Evolutionary conservation across 30 jellyfish, hydroid and myxozoan genomes (phyloP), one percentile per base, ranked within the genome.

Genomic region (Cassiopea andromeda): DNA sequence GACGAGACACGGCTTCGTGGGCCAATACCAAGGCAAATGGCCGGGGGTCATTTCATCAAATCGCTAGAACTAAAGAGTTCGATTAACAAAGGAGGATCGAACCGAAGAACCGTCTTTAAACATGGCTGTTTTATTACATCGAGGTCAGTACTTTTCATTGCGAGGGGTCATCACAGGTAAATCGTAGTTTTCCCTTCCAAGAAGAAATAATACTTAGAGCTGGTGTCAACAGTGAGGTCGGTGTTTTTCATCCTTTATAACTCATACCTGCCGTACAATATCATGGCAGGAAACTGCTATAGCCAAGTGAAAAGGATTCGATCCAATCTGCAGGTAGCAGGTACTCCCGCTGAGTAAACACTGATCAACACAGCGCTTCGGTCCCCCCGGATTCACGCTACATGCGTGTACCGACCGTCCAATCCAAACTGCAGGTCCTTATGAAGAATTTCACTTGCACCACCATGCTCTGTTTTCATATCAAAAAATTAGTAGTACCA

Each of bases 331-430:
- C 73, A 64, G 79, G 57, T 70, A 43, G 79, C 79, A 70, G 79
- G 79, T 70, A 70, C 2, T 70, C 79, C 49, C 54, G 79, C 79
- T 70, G 79, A 2, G 79, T 70, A 70, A 70, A 70, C 79, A 70
- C 73, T 70, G 54, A 70, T n/a, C 49, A 70, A 1, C 50, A 19
- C 16, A 18, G 75, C 38, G 79, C 57, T 18, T 38, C 54, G 79
- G 19, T 70, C 54, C 79, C 79, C 79, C 79, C 79, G 79, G 79
- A 70, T 70, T 70, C 79, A 27, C 8, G 18, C 27, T 70, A 54
- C 79, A 10, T 70, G 79, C 79, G 54, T 70, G 79, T 19, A 70
- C 79, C 79, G 54, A 43, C 54, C 79, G 15, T 70, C 57, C 54
- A 14, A n/a, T 17, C 50, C 0, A 4, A 12, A 38, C 27, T n/a